Evolutionary conservation across 2,888 invertebrate species (phyloP).

Genomic region (Hirudinaria manillensis): DNA sequence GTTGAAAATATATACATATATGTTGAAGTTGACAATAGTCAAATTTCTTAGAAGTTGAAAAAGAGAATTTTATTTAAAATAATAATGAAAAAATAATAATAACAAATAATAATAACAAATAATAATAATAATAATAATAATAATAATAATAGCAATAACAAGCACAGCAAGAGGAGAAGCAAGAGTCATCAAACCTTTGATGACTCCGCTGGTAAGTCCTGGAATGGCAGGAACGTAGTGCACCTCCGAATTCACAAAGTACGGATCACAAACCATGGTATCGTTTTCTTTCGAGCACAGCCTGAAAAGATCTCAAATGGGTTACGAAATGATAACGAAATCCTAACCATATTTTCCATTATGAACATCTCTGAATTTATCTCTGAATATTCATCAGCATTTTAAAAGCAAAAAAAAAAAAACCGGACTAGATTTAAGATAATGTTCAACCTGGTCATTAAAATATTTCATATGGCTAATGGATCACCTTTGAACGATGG

Average conservation of each 20-base stretch:
- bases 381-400: neutral
- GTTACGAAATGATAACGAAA: no score
- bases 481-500: no score
- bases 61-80: neutral
- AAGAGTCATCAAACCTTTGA: constrained; percentile 3
- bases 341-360: no score
- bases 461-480: no score
- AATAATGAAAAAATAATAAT: no score
- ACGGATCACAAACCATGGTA: constrained; percentile 34
- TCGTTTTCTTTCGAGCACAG: constrained; percentile 35
- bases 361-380: constrained; percentile 3
- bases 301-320: constrained; percentile 17
- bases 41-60: neutral
- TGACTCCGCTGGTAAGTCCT: constrained; percentile 40
- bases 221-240: constrained; percentile 39
- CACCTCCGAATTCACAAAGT: constrained; percentile 34
- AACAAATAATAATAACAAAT: neutral
- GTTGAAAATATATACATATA: neutral
- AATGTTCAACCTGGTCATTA: no score
- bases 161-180: no score
- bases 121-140: neutral
- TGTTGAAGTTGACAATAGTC: neutral
- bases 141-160: neutral
- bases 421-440: neutral
- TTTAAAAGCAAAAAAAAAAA: neutral